Evolutionary conservation across 2,888 invertebrate genomes (phyloP).

Genomic region (Noctua janthina): DNA sequence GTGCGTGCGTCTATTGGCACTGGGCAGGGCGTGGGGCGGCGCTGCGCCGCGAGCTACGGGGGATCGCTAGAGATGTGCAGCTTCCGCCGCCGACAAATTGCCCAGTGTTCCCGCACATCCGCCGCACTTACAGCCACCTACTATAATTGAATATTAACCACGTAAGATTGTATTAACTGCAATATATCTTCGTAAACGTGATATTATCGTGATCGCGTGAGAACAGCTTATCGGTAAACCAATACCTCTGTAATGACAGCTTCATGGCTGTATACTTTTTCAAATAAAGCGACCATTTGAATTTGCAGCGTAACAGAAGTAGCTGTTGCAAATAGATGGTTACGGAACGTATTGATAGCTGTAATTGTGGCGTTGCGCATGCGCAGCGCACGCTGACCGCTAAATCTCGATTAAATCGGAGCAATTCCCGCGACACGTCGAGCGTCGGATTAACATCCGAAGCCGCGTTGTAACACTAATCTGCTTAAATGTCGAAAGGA

Average conservation of each 20-base stretch:
- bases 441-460: slow-evolving; percentile 89
- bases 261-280: slow-evolving; percentile 40
- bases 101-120: slow-evolving; percentile 75
- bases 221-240: slow-evolving; percentile 66
- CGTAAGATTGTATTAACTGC: slow-evolving; percentile 69
- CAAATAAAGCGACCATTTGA: slow-evolving; percentile 41
- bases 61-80: slow-evolving; percentile 81
- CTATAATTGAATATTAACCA: slow-evolving; percentile 80
- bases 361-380: slow-evolving; percentile 67
- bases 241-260: slow-evolving; percentile 55
- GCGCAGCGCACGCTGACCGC: slow-evolving; percentile 78
- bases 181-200: slow-evolving; percentile 63
- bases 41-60: slow-evolving; percentile 73
- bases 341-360: slow-evolving; percentile 60
- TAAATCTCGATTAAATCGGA: slow-evolving; percentile 86
- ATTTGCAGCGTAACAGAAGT: slow-evolving; percentile 57
- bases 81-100: slow-evolving; percentile 84
- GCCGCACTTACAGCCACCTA: slow-evolving; percentile 68
- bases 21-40: slow-evolving; percentile 45
- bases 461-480: slow-evolving; percentile 88
- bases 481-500: slow-evolving; percentile 90
- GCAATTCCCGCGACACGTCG: slow-evolving; percentile 87
- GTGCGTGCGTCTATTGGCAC: slow-evolving; percentile 62
- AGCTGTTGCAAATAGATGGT: slow-evolving; percentile 53
- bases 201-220: slow-evolving; percentile 66